These are phyloP conservation scores for Danio tinwini DNA, from an alignment of 2,797 vertebrate genomes.

Conservation along the genomic window DNA sequence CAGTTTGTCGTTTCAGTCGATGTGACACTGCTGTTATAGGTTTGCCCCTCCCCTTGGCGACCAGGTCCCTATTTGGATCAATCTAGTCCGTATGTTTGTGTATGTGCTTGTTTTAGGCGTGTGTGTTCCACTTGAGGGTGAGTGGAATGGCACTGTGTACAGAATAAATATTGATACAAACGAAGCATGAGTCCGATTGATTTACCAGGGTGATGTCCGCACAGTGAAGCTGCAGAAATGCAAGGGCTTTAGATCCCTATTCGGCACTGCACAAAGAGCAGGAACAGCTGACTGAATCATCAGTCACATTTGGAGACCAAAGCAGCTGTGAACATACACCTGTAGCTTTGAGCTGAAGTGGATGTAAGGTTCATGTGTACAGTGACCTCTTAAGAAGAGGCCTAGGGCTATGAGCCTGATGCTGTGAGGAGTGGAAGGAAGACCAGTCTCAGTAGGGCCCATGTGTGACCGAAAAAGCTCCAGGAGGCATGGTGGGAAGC, in stretches of 20 bases:
- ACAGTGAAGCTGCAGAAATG: slow-evolving; percentile 24
- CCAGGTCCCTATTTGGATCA: slow-evolving; percentile 73
- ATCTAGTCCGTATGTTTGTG: slow-evolving; percentile 65
- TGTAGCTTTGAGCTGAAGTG: slow-evolving; percentile 46
- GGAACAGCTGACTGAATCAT: slow-evolving; percentile 39
- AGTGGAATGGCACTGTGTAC: slow-evolving; percentile 72
- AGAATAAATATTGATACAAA: slow-evolving; percentile 85
- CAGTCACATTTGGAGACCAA: slow-evolving; percentile 9
- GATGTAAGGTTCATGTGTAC: slow-evolving; percentile 50
- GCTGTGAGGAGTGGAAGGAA: slow-evolving; percentile 68
- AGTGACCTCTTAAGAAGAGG: slow-evolving; percentile 51
- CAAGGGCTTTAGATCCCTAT: slow-evolving; percentile 21
- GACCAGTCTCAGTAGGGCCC: slow-evolving; percentile 66
- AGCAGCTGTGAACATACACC: slow-evolving; percentile 39
- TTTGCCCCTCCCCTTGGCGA: slow-evolving; percentile 66
- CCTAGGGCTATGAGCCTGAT: slow-evolving; percentile 70
- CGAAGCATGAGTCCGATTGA: slow-evolving; percentile 77
- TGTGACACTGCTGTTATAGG: slow-evolving; percentile 64
- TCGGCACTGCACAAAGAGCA: slow-evolving; percentile 11
- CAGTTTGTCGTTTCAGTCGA: slow-evolving; percentile 63
- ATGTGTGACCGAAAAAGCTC: slow-evolving; percentile 84
- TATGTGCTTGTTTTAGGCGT: slow-evolving; percentile 50
- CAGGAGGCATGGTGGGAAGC: slow-evolving; percentile 77
- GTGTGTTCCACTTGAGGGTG: slow-evolving; percentile 37
- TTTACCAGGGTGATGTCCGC: slow-evolving; percentile 66